Conservation (phyloP, 2,797 vertebrate genomes). For the Sebastolobus alascanus region DNA sequence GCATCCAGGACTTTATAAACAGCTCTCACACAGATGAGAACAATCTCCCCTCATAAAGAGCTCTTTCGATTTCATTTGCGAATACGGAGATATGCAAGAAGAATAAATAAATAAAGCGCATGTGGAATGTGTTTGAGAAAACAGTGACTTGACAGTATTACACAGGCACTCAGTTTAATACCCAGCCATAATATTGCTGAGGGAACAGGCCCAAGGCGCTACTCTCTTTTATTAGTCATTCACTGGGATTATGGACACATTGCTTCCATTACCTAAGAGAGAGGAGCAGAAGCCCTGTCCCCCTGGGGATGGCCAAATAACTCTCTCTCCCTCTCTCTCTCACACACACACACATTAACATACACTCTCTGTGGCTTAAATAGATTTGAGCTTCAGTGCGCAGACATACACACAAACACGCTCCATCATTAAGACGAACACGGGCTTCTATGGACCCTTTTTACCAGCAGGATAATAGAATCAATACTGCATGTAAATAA, state of each 20-base stretch:
- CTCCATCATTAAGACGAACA: constrained; percentile 74
- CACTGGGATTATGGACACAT: constrained; percentile 85
- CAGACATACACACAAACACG: constrained; percentile 51
- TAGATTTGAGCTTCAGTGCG: constrained; percentile 60
- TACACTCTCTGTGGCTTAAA: constrained; percentile 69
- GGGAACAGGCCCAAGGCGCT: constrained; percentile 82
- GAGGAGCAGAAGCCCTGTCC: constrained; percentile 76
- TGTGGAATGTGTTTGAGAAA: constrained; percentile 73
- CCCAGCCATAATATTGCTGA: constrained; percentile 77
- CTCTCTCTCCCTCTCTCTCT: constrained; percentile 43
- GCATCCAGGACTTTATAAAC: constrained; percentile 67
- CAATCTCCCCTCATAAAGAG: constrained; percentile 67
- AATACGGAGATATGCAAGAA: constrained; percentile 64
- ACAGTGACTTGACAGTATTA: constrained; percentile 84
- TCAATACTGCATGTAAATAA: constrained; percentile 79
- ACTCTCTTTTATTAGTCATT: constrained; percentile 86
- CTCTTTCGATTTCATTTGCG: constrained; percentile 66
- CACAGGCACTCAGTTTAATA: constrained; percentile 85
- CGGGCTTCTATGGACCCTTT: constrained; percentile 64
- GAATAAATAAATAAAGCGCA: constrained; percentile 70
- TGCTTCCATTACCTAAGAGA: constrained; percentile 85
- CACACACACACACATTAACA: constrained; percentile 61
- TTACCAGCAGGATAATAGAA: constrained; percentile 77
- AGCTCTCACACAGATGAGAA: constrained; percentile 72
- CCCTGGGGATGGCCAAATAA: constrained; percentile 75